phyloP scores from a whole-genome alignment of 2,888 invertebrate species.

The Tiphia femorata region DNA sequence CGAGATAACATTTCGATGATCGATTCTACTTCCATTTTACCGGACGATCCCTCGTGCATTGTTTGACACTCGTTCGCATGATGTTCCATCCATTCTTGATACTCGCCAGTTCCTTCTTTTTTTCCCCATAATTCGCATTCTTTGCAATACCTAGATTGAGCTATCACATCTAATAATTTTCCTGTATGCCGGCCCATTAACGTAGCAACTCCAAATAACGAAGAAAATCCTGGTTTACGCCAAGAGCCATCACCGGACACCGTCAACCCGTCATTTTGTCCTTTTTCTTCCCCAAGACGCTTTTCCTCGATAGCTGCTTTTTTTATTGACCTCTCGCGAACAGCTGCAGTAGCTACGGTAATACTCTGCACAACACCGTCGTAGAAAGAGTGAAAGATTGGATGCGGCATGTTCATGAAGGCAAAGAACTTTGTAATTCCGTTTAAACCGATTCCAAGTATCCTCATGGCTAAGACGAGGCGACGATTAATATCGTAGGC shows the following conservation, averaged over 20 bases:
- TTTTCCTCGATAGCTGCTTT: slow-evolving; percentile 9
- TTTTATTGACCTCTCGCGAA: not conserved
- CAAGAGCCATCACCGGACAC: slow-evolving; percentile 10
- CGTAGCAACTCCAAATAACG: slow-evolving; percentile 1
- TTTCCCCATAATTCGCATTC: slow-evolving; percentile 5
- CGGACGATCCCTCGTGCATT: slow-evolving; percentile 4
- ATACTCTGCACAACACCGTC: slow-evolving; percentile 1
- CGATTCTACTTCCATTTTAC: slow-evolving; percentile 4
- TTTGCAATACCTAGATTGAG: slow-evolving; percentile 8
- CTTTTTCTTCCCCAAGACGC: not conserved
- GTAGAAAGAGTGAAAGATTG: slow-evolving; percentile 1
- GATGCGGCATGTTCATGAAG: slow-evolving; percentile 6
- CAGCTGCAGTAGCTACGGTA: not conserved
- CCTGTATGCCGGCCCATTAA: slow-evolving; percentile 6
- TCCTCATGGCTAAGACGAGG: not conserved
- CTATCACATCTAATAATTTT: slow-evolving; percentile 6
- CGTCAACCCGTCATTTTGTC: not conserved
- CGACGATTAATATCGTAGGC: not conserved
- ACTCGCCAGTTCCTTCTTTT: slow-evolving; percentile 5
- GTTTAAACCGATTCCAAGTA: slow-evolving; percentile 1
- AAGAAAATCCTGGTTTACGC: slow-evolving; percentile 8
- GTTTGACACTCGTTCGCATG: not conserved
- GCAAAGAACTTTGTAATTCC: slow-evolving; percentile 11
- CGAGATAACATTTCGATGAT: slow-evolving; percentile 1
- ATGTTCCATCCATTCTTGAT: slow-evolving; percentile 3